phyloP scores from a whole-genome alignment of 1,140 invertebrate species.

The Riptortus pedestris region DNA sequence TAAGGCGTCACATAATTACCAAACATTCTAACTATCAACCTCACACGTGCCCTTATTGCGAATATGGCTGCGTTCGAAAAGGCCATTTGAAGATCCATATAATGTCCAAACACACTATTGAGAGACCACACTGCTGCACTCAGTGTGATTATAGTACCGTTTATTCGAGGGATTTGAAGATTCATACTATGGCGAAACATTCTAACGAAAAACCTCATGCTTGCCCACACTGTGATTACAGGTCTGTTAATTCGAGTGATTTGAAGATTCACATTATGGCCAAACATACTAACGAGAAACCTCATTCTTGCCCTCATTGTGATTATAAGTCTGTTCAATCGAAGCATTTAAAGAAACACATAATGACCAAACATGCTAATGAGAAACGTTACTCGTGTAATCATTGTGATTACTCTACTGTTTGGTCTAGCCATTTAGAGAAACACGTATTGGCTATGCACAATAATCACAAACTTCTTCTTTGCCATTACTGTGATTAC shows the following conservation, averaged over 20 bases:
- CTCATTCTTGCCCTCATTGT: constrained; percentile 1
- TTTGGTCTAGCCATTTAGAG: background rate
- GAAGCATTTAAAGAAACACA: background rate
- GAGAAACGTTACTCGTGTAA: background rate
- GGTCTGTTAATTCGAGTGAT: background rate
- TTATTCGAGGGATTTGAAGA: background rate
- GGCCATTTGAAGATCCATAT: background rate
- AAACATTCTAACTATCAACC: background rate
- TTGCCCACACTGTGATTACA: background rate
- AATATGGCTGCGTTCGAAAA: background rate
- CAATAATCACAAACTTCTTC: too few relatives aligned
- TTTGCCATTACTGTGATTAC: too few relatives aligned
- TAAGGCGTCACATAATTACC: background rate
- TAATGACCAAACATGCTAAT: background rate
- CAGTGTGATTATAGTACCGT: background rate
- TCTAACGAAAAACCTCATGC: background rate
- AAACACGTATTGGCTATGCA: too few relatives aligned
- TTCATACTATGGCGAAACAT: background rate
- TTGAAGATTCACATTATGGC: background rate
- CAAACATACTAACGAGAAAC: background rate
- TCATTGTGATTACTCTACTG: background rate
- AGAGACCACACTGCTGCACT: background rate
- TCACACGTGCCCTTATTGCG: background rate
- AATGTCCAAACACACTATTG: background rate
- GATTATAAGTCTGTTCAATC: background rate